Evolutionary conservation across 2,797 vertebrate genomes (phyloP), one percentile per base, ranked within the genome.

Genomic region (Pseudochirops cupreus): DNA sequence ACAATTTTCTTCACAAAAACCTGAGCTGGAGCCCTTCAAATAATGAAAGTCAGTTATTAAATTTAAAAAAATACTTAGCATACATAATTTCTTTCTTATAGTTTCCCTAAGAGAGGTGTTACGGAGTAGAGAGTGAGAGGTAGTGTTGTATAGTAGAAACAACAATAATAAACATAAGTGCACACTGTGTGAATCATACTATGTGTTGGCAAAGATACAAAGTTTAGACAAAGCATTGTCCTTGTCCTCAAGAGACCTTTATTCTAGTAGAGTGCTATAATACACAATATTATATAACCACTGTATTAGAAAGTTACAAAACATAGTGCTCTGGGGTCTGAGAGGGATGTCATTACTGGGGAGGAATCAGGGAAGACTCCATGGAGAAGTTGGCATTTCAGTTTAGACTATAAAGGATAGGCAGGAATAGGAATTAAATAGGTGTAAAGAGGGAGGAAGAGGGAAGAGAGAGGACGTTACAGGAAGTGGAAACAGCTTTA

Each of bases 101-200:
- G 4, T 95, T 94, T 91, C 12, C 93, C n/a, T 95, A 96, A 3
- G 54, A 97, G 92, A 97, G 92, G 92, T 93, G 92, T 1, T 96
- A 94, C 7, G 57, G 67, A 59, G 46, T 28, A 96, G 14, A 97
- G 95, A 95, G 91, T 92, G 91, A 59, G 94, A 94, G 54, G 94
- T 62, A 91, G 3, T 93, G 11, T 82, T 92, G 91, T 91, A 96
- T 4, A 82, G 74, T 46, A 46, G 74, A 82, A 74, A 74, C 26
- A 74, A 21, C 33, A 67, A n/a, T 39, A 74, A 82, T 26, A 46
- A 82, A 82, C 21, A 24, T 46, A 82, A 82, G 39, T 82, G 6
- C n/a, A 82, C 21, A 46, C 74, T 82, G 74, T 24, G 39, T 46
- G n/a, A 82, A 46, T 82, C 74, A 82, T 24, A 46, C 21, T 46